Conservation (phyloP, 2,888 invertebrate genomes). For the Sinopyrophorus schimmeli region DNA sequence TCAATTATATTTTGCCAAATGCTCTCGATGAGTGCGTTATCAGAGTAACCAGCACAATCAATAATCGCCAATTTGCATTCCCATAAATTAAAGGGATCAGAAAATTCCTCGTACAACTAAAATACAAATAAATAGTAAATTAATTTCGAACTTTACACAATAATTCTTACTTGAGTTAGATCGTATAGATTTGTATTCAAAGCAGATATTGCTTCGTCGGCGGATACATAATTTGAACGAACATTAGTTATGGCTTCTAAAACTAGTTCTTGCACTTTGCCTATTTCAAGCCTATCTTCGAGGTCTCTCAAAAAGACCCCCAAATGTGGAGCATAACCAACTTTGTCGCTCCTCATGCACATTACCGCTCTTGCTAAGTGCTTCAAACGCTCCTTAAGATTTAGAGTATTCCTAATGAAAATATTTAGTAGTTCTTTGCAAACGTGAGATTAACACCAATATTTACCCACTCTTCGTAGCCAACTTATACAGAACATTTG, state of each 20-base stretch:
- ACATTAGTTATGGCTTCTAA: constrained; percentile 66
- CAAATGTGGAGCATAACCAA: constrained; percentile 70
- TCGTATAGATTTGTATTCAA: constrained; percentile 83
- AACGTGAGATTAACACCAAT: constrained; percentile 1
- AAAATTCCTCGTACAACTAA: constrained; percentile 87
- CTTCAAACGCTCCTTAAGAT: constrained; percentile 79
- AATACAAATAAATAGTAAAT: constrained; percentile 34
- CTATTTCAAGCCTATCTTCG: constrained; percentile 93
- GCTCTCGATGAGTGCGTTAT: constrained; percentile 82
- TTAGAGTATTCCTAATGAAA: constrained; percentile 74
- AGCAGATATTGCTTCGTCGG: constrained; percentile 64
- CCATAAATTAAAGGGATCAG: constrained; percentile 86
- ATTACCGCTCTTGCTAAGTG: constrained; percentile 93
- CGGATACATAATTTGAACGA: constrained; percentile 46
- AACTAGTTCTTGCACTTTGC: constrained; percentile 76
- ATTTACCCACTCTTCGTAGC: constrained; percentile 73
- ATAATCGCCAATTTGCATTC: constrained; percentile 95
- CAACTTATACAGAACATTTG: constrained; percentile 84
- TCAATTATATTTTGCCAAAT: constrained; percentile 88
- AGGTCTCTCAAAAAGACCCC: constrained; percentile 84
- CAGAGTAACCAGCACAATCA: constrained; percentile 91
- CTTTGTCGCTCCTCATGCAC: constrained; percentile 88
- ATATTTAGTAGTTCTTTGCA: too few species aligned
- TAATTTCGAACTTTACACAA: not conserved
- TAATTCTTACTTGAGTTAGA: constrained; percentile 72